Percentiles rank a stretch among this genome's conserved stretches.
Conservation (phyloP, 1,140 invertebrate genomes). For the Amphibalanus amphitrite region DNA sequence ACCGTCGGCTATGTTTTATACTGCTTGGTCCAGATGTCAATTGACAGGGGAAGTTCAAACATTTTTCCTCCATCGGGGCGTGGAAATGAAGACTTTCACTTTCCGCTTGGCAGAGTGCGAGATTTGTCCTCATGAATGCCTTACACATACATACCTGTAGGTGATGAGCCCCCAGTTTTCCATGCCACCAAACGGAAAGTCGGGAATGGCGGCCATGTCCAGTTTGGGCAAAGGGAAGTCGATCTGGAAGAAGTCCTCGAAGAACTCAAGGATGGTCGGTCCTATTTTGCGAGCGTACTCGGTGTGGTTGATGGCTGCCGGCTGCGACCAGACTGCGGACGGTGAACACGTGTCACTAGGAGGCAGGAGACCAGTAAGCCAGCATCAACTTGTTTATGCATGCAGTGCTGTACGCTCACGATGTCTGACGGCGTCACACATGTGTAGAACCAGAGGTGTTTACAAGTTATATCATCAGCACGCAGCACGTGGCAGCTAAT, state of each 20-base stretch:
- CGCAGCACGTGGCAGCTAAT: too few relatives aligned
- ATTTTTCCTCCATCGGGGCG: too few relatives aligned
- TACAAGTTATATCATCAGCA: too few relatives aligned
- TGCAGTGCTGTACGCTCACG: not conserved
- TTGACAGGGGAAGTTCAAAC: too few relatives aligned
- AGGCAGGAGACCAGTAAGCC: slow-evolving; percentile 12
- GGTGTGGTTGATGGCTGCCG: slow-evolving; percentile 60
- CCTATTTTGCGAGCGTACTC: slow-evolving; percentile 43
- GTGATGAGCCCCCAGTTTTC: slow-evolving; percentile 49
- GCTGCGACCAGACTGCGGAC: slow-evolving; percentile 52
- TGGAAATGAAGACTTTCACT: too few relatives aligned
- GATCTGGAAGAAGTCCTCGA: slow-evolving; percentile 49
- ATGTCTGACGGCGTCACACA: too few relatives aligned
- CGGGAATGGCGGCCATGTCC: slow-evolving; percentile 78
- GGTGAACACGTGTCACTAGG: slow-evolving; percentile 4
- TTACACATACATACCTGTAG: slow-evolving; percentile 37
- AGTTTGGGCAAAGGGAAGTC: slow-evolving; percentile 50
- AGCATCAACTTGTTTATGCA: not conserved
- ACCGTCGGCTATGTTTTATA: too few relatives aligned
- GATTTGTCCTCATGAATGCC: too few relatives aligned
- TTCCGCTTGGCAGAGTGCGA: too few relatives aligned
- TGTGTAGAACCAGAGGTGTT: too few relatives aligned
- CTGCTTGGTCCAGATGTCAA: too few relatives aligned
- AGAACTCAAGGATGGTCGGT: slow-evolving; percentile 39
- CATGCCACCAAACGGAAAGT: too few relatives aligned